Percentiles rank a stretch among this genome's conserved stretches.
Conservation (phyloP, 2,797 vertebrate genomes). For the Cyprinodon diabolis region DNA sequence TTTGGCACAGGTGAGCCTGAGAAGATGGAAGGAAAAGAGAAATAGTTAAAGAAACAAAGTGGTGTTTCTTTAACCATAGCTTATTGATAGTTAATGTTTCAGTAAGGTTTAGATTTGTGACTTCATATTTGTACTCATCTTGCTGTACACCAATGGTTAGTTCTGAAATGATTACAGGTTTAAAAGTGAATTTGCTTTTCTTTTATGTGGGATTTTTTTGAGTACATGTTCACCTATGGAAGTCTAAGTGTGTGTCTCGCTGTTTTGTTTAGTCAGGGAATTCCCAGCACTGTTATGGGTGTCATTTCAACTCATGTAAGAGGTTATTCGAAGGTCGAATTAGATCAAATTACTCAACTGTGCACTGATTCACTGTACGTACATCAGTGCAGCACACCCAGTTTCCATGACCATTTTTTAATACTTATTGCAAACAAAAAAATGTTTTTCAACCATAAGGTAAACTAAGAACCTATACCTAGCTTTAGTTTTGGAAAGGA, state of each 20-base stretch:
- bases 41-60: slow-evolving; percentile 38
- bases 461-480: neutral
- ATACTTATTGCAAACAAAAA: neutral
- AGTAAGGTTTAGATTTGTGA: slow-evolving; percentile 20
- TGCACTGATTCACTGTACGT: slow-evolving; percentile 17
- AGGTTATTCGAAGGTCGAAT: slow-evolving; percentile 23
- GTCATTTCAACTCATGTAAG: slow-evolving; percentile 31
- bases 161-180: neutral
- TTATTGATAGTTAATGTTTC: slow-evolving; percentile 28
- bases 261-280: slow-evolving; percentile 37
- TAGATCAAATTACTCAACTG: slow-evolving; percentile 33
- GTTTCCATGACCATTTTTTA: neutral
- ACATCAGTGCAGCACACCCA: neutral
- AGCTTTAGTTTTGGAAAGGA: neutral
- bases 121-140: slow-evolving; percentile 13
- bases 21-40: slow-evolving; percentile 33
- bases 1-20: slow-evolving; percentile 69
- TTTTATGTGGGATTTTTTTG: slow-evolving; percentile 7
- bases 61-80: slow-evolving; percentile 35
- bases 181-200: neutral
- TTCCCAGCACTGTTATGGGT: slow-evolving; percentile 57
- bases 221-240: neutral
- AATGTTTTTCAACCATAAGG: neutral
- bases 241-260: neutral
- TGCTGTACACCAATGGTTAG: neutral